These are phyloP conservation scores for Anthoptus insignis DNA, from an alignment of 2,888 invertebrate species.

Conservation along the genomic window DNA sequence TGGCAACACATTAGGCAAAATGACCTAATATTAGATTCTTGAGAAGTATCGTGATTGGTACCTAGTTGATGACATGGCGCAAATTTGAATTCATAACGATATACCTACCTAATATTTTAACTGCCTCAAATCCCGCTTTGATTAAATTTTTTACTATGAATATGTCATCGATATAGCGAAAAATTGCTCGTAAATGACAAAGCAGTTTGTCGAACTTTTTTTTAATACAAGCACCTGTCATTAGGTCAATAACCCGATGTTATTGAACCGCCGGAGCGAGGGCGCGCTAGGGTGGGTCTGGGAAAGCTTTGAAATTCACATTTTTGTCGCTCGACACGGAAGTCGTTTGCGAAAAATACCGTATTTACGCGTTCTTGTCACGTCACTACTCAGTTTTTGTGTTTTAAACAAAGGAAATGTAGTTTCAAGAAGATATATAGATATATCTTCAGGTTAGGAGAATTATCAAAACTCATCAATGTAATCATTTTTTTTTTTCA, in stretches of 20 bases:
- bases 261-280: conserved; percentile 55
- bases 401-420: neutral
- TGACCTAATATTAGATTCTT: too few relatives aligned
- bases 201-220: conserved; percentile 34
- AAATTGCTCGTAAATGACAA: conserved; percentile 8
- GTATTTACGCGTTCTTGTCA: neutral
- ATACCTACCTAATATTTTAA: too few relatives aligned
- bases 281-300: conserved; percentile 28
- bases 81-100: too few relatives aligned
- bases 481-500: too few relatives aligned
- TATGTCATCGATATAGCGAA: neutral
- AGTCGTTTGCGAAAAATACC: neutral
- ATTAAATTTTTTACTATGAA: too few relatives aligned
- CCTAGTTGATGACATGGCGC: too few relatives aligned
- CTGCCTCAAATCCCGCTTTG: too few relatives aligned
- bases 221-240: conserved; percentile 53
- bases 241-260: conserved; percentile 60
- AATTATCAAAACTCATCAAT: too few relatives aligned
- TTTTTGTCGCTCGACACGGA: conserved; percentile 7
- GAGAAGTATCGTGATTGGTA: too few relatives aligned
- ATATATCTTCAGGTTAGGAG: neutral
- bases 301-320: conserved; percentile 23
- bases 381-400: neutral
- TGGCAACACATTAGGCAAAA: too few relatives aligned
- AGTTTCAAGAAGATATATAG: too few relatives aligned